Percentiles rank a stretch among this genome's conserved stretches.
Conservation (phyloP, 1,140 invertebrate species). For the Glossosoma conforme region DNA sequence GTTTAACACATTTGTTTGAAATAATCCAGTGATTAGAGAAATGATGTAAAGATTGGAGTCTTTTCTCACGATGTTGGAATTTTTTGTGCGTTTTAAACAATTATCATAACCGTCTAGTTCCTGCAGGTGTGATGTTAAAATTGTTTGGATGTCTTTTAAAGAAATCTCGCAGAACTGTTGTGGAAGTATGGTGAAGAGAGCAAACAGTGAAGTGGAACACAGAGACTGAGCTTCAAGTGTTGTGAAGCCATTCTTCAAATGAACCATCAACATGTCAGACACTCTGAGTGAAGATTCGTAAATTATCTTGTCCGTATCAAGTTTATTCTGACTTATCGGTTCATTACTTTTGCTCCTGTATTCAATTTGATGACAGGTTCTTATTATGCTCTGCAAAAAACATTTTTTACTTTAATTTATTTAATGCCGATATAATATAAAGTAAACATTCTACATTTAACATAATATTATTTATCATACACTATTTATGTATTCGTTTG, state of each 20-base stretch:
- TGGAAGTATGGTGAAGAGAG: slow-evolving; percentile 10
- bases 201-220: slow-evolving; percentile 9
- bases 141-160: slow-evolving; percentile 31
- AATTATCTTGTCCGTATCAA: neutral
- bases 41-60: too few species aligned
- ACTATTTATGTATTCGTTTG: too few species aligned
- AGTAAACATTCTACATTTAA: too few species aligned
- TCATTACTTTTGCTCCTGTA: neutral
- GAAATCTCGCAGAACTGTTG: slow-evolving; percentile 13
- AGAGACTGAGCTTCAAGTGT: slow-evolving; percentile 15
- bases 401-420: too few species aligned
- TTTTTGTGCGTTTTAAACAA: neutral
- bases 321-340: neutral
- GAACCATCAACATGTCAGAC: slow-evolving; percentile 11
- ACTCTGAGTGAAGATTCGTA: too few species aligned
- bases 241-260: neutral
- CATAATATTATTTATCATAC: too few species aligned
- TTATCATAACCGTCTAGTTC: neutral
- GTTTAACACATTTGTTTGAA: slow-evolving; percentile 41
- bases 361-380: slow-evolving; percentile 9
- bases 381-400: slow-evolving; percentile 16
- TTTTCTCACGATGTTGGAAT: too few species aligned
- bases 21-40: slow-evolving; percentile 43
- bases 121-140: slow-evolving; percentile 16
- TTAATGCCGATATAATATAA: too few species aligned